Percentiles rank a stretch among this genome's conserved stretches.
Conservation (phyloP, 2,797 vertebrate genomes). For the Anolis apletophallus region DNA sequence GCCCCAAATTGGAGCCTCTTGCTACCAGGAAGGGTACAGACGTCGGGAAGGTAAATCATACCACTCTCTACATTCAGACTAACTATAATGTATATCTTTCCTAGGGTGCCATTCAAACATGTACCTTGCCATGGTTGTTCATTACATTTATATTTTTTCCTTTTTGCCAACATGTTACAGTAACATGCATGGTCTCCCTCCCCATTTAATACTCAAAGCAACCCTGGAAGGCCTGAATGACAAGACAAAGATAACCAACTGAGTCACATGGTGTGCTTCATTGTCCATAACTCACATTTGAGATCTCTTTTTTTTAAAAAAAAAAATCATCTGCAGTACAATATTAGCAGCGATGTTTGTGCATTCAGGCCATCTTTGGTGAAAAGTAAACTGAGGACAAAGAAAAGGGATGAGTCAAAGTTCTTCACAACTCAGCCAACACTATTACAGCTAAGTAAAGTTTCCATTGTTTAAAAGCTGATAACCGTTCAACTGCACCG, state of each 20-base stretch:
- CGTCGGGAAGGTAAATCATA: no score
- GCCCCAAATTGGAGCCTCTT: no score
- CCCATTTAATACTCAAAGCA: background rate
- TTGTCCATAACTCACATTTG: background rate
- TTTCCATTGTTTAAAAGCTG: background rate
- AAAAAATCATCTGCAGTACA: fast-evolving
- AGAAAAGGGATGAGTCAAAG: background rate
- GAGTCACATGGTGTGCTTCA: background rate
- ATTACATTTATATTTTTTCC: background rate
- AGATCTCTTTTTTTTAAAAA: background rate
- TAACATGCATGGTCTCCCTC: background rate
- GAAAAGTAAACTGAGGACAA: background rate
- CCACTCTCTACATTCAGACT: background rate
- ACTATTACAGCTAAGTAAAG: background rate
- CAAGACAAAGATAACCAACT: background rate
- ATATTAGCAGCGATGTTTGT: fast-evolving
- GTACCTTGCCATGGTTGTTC: background rate
- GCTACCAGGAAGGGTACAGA: background rate
- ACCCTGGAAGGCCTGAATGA: background rate
- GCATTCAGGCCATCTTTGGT: background rate
- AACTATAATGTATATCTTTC: background rate
- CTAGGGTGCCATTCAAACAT: background rate
- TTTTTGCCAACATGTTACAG: background rate
- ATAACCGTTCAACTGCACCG: background rate
- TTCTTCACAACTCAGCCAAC: background rate